phyloP scores from a whole-genome alignment of 2,797 vertebrate genomes.

The Heterohyrax brucei region DNA sequence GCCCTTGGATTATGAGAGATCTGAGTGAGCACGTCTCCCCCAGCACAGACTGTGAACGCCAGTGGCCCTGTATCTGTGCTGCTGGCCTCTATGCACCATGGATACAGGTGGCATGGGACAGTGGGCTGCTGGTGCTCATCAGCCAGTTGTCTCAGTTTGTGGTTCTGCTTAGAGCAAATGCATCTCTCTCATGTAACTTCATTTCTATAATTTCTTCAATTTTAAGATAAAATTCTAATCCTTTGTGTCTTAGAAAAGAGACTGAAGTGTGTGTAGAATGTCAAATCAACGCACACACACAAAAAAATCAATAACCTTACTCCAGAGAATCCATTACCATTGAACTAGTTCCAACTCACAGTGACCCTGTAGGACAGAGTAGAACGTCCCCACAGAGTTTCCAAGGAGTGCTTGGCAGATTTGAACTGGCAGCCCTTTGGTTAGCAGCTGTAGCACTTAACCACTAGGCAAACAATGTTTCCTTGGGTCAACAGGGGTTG shows the following conservation, averaged over 20 bases:
- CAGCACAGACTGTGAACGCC: background rate
- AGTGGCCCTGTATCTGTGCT: fast-evolving
- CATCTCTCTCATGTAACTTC: background rate
- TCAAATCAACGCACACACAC: no score
- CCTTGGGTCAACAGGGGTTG: background rate
- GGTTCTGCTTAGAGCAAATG: background rate
- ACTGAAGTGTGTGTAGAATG: background rate
- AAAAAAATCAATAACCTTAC: background rate
- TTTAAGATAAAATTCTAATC: background rate
- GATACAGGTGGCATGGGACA: no score
- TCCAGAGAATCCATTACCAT: background rate
- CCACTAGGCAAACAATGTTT: no score
- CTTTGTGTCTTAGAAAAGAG: background rate
- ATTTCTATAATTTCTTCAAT: background rate
- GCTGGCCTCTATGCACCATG: fast-evolving
- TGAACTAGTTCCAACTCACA: no score
- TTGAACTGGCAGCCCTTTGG: no score
- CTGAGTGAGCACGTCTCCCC: no score
- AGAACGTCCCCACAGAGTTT: no score
- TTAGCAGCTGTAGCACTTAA: no score
- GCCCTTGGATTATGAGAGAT: background rate
- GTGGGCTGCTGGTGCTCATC: fast-evolving
- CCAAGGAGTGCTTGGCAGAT: no score
- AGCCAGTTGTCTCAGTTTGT: no score
- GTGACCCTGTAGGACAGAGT: no score